A percentile compares a stretch with the other conserved stretches of the same genome.
phyloP scores from a whole-genome alignment of 2,113 vertebrate genomes.

The Myotis yumanensis region DNA sequence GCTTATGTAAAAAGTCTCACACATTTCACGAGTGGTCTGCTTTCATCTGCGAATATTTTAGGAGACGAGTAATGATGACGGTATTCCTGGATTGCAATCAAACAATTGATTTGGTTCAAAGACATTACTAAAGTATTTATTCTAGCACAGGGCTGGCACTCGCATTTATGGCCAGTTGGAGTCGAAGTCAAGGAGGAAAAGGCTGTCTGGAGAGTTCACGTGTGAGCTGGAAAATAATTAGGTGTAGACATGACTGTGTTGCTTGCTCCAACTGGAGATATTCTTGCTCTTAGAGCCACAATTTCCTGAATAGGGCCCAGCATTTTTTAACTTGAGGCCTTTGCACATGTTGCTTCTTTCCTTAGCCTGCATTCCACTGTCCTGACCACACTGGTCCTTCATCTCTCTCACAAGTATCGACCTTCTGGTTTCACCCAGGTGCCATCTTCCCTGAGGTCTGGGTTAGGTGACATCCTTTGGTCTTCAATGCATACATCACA shows the following conservation, averaged over 20 bases:
- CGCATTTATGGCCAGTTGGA: not conserved
- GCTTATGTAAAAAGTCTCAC: slow-evolving; percentile 48
- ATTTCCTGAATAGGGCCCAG: not conserved
- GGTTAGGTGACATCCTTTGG: too few species aligned
- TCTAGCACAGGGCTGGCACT: not conserved
- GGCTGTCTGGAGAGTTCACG: not conserved
- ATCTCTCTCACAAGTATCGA: not conserved
- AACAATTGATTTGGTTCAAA: slow-evolving; percentile 43
- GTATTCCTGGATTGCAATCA: slow-evolving; percentile 44
- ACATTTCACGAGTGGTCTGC: not conserved
- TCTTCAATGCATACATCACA: accelerated
- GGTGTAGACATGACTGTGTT: not conserved
- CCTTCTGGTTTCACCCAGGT: not conserved
- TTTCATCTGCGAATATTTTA: slow-evolving; percentile 59
- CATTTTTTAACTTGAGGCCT: not conserved
- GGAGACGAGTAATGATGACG: not conserved
- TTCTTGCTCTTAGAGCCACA: not conserved
- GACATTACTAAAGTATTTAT: not conserved
- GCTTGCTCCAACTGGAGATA: not conserved
- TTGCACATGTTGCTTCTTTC: not conserved
- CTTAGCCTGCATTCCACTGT: not conserved
- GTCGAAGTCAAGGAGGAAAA: not conserved
- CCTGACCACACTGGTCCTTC: not conserved
- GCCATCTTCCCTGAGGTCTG: not conserved
- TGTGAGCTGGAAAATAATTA: slow-evolving; percentile 33